Percentiles rank a stretch among this genome's conserved stretches.
These are phyloP conservation scores for Platycnemis pennipes DNA, from an alignment of 2,888 invertebrate genomes.

Conservation along the genomic window DNA sequence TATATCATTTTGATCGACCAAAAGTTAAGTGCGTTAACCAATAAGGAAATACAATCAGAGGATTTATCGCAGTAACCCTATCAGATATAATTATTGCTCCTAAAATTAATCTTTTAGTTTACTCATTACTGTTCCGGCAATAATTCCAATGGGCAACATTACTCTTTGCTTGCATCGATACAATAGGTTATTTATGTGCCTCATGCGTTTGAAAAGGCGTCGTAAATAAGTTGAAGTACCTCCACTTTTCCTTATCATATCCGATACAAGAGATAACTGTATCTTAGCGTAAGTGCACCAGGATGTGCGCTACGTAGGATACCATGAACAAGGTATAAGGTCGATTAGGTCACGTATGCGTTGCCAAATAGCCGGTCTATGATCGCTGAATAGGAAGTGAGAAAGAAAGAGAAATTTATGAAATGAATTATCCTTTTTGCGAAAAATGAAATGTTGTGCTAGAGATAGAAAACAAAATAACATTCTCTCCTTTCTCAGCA, in stretches of 20 bases:
- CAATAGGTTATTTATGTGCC: background rate
- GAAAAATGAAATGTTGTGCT: background rate
- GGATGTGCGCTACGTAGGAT: background rate
- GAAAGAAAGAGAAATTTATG: background rate
- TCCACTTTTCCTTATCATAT: background rate
- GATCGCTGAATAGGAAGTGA: background rate
- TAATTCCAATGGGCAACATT: background rate
- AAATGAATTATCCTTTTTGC: background rate
- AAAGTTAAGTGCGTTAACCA: too few relatives aligned
- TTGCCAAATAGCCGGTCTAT: background rate
- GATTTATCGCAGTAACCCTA: too few relatives aligned
- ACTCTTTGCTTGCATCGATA: background rate
- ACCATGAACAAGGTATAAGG: background rate
- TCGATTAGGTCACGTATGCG: background rate
- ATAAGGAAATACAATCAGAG: too few relatives aligned
- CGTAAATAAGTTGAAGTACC: background rate
- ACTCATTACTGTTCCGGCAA: background rate
- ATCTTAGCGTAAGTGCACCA: background rate
- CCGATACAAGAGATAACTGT: conserved; percentile 9
- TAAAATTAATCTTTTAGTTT: background rate
- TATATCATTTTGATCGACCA: too few relatives aligned
- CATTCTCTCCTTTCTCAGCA: background rate
- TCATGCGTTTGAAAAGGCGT: background rate
- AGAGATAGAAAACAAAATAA: background rate
- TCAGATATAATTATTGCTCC: too few relatives aligned